Base-by-base conservation (phyloP, 2,113 vertebrate species). In the Cercocebus atys region DNA sequence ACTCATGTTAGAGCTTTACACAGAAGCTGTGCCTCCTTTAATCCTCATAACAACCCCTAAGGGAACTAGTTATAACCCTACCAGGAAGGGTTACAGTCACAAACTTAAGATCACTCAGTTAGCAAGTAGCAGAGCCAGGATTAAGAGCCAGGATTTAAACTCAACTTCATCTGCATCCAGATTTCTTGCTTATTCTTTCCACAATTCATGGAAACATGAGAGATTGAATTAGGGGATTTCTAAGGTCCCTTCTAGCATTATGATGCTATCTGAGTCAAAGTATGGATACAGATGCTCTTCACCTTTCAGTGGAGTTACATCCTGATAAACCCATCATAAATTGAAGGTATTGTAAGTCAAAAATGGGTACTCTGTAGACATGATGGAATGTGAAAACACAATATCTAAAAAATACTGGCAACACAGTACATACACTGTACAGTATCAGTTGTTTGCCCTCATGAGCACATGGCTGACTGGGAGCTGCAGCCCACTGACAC, bases 71-170 rank as follows among this genome's bases (percentile, higher is more conserved):
- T 75, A 35, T 32, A 78, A 57, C 45, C 43, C 80, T 35, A 50
- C 32, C 47, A 55, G 72, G 64, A 90, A 30, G 88, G 80, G 27
- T 73, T 84, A 81, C 3, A 43, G 35, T 88, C 76, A 95, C 85
- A 78, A 45, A 88, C 38, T 43, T 70, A 90, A 88, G 47, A 94
- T 96, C 86, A 50, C 70, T 87, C n/a, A 70, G 25, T 55, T 43
- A 86, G 40, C 73, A 90, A 89, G 81, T 72, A 35, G 72, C 76
- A 75, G 50, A 75, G 93, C 52, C 84, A 94, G 81, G 61, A 64
- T 84, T 88, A 27, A 80, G 43, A 96, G 89, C 86, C 85, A 93
- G 66, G 68, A 68, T 94, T 83, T 81, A 78, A 88, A 88, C 64
- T 97, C 78, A 72, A 2, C 23, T 86, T n/a, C 68, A 47, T 81